Evolutionary conservation across 2,888 invertebrate species (phyloP).

Genomic region (Cyclophora albipunctata): DNA sequence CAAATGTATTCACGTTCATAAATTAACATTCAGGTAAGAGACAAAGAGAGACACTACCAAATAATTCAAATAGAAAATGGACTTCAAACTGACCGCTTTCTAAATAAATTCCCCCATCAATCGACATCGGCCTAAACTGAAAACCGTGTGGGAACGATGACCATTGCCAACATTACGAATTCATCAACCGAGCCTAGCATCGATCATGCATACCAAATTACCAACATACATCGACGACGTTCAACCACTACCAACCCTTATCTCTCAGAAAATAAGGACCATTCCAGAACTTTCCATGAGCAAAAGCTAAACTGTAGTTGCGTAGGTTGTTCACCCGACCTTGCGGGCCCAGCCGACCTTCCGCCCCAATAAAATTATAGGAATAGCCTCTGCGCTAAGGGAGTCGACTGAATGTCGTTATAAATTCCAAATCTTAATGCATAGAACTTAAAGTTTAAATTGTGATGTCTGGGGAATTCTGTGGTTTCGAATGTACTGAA

Average conservation of each 20-base stretch:
- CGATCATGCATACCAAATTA: slow-evolving; percentile 36
- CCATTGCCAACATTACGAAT: slow-evolving; percentile 29
- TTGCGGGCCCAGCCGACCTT: slow-evolving; percentile 17
- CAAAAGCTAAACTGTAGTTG: slow-evolving; percentile 10
- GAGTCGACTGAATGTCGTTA: slow-evolving; percentile 1
- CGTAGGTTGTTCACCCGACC: slow-evolving; percentile 26
- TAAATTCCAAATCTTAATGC: neutral
- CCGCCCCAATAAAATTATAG: slow-evolving; percentile 15
- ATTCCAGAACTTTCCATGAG: slow-evolving; percentile 1
- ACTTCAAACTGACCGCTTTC: neutral
- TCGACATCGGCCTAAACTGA: slow-evolving; percentile 10
- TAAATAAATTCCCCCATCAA: slow-evolving; percentile 8
- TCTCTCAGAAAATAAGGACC: neutral
- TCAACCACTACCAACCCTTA: slow-evolving; percentile 1
- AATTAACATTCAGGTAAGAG: too few relatives aligned
- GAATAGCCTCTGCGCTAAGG: slow-evolving; percentile 12
- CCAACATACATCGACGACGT: slow-evolving; percentile 10
- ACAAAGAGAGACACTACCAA: too few relatives aligned
- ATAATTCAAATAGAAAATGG: neutral
- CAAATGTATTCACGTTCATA: too few relatives aligned
- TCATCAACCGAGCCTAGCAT: slow-evolving; percentile 29
- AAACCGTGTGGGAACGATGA: slow-evolving; percentile 20
- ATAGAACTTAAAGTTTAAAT: neutral
- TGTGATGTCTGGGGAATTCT: neutral
- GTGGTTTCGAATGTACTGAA: too few relatives aligned